Conservation (phyloP, 2,113 vertebrate species). For the Camelus bactrianus region DNA sequence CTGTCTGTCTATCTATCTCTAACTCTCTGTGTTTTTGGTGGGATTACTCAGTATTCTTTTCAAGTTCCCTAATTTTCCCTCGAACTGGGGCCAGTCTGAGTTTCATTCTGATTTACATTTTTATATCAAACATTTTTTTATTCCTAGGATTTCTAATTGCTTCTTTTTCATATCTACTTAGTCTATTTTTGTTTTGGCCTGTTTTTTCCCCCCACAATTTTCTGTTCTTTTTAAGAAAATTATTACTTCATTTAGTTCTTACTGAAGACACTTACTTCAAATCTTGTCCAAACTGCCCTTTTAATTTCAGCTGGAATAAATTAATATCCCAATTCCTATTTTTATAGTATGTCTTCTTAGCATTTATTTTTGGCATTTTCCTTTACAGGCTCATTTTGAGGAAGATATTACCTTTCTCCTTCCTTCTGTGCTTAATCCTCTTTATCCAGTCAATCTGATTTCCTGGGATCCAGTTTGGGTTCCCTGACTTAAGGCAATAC, state of each 20-base stretch:
- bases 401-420: not conserved
- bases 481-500: not conserved
- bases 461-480: not conserved
- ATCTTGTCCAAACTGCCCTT: not conserved
- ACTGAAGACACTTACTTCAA: not conserved
- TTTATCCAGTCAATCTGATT: slow-evolving; percentile 7
- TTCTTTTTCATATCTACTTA: not conserved
- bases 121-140: not conserved
- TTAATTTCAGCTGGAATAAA: slow-evolving; percentile 7
- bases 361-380: not conserved
- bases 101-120: slow-evolving; percentile 33
- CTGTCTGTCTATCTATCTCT: not conserved
- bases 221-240: slow-evolving; percentile 26
- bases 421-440: not conserved
- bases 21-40: not conserved
- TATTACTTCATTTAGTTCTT: slow-evolving; percentile 14
- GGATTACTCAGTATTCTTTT: not conserved
- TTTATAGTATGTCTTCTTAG: not conserved
- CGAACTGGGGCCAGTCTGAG: not conserved
- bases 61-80: not conserved
- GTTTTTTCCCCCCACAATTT: not conserved
- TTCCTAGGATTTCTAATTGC: slow-evolving; percentile 14
- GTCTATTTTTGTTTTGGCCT: slow-evolving; percentile 9
- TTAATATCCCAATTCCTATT: not conserved
- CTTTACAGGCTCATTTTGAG: not conserved